Evolutionary conservation across 2,888 invertebrate genomes (phyloP).

Genomic region (Hybos culiciformis): DNA sequence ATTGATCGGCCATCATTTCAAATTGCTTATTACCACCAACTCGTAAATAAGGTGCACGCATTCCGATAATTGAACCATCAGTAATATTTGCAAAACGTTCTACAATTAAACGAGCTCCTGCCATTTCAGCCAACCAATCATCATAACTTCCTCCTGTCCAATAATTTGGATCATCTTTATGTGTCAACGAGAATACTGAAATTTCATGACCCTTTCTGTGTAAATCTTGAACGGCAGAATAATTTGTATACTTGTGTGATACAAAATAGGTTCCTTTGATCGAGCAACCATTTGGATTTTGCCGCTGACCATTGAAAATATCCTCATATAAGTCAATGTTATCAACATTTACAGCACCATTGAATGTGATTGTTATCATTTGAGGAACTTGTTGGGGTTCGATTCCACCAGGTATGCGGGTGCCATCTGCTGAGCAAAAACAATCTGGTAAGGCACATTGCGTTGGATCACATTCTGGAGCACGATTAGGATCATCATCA

Average conservation of each 20-base stretch:
- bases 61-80: conserved; percentile 78
- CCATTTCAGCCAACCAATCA: conserved; percentile 91
- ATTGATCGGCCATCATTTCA: conserved; percentile 93
- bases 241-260: conserved; percentile 85
- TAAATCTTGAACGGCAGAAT: conserved; percentile 77
- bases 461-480: conserved; percentile 79
- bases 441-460: conserved; percentile 83
- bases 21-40: conserved; percentile 92
- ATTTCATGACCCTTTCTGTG: conserved; percentile 86
- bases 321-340: conserved; percentile 87
- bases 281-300: conserved; percentile 80
- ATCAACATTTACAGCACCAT: conserved; percentile 84
- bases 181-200: conserved; percentile 80
- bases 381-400: conserved; percentile 79
- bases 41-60: conserved; percentile 76
- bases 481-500: conserved; percentile 79
- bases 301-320: conserved; percentile 69
- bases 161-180: conserved; percentile 83
- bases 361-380: conserved; percentile 87
- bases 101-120: conserved; percentile 71
- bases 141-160: conserved; percentile 80
- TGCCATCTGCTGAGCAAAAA: conserved; percentile 86
- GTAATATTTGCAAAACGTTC: conserved; percentile 86
- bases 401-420: conserved; percentile 71
- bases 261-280: conserved; percentile 84